Base-by-base conservation (phyloP, 2,113 vertebrate genomes). In the Hypomesus transpacificus region DNA sequence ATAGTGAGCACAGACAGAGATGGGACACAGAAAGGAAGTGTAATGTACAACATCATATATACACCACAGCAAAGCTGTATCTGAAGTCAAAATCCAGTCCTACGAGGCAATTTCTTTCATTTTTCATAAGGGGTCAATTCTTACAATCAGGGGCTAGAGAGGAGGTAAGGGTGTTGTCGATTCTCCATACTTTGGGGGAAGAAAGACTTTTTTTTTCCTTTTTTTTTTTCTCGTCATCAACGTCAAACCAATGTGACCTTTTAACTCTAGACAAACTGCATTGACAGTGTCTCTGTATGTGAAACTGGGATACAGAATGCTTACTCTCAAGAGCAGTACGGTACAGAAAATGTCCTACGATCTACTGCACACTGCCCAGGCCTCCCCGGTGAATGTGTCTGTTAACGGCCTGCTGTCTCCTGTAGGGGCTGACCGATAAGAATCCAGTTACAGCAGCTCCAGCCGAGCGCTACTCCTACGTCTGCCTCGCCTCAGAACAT, bases 11-110 rank as follows among this genome's bases (percentile, higher is more conserved):
- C 93, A 90, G 90, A 91, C 91, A 86, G 81, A 70, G 85, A 92
- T 93, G 93, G 93, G 93, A 89, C 87, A 91, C 91, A 87, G 85
- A 88, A 90, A 95, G 92, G 92, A 96, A 95, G 94, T 97, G 94
- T 95, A 98, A 98, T 99, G 96, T 98, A 99, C 97, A 99, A 96
- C 94, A 90, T 97, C 95, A 96, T 95, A 96, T 95, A 96, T 97
- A 98, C 94, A 95, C 93, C 93, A 95, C 96, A 97, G 96, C 96
- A 87, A 85, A 87, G 94, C 95, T 95, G 96, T 93, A 89, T 93
- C 94, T 94, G 94, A 96, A 96, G 95, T 94, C 95, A 94, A 97
- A 98, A 98, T 98, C 94, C 95, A 97, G 95, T 97, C 96, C 95
- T 94, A 97, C 94, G 94, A 97, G 94, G 95, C 95, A 96, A 97